Base-by-base conservation (phyloP, 2,797 vertebrate genomes). In the Chaunax sp. region DNA sequence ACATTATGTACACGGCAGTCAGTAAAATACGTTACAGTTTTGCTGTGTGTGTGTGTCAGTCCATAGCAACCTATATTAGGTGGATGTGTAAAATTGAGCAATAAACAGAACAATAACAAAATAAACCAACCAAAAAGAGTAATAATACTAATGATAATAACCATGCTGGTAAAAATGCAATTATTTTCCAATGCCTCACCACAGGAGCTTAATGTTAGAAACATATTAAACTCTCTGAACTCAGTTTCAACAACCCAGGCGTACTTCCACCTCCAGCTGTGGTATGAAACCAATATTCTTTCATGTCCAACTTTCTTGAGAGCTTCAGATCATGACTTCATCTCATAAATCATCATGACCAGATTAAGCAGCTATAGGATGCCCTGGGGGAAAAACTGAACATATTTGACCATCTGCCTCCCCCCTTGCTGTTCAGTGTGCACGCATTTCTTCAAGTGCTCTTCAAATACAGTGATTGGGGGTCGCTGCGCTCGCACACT, bases 381-480 rank as follows among this genome's bases (percentile, higher is more conserved):
- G 25, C 25, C 49, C 0, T 30, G 2, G 3, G 1, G 0, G 1
- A 2, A 26, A 35, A 6, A 30, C 5, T 28, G 6, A 15, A 18
- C n/a, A 26, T 28, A 10, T 45, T 30, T 40, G 40, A 64, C 20
- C 50, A n/a, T 6, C 30, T 1, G 2, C 25, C 26, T 41, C 52
- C 19, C 13, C 40, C 10, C 6, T 38, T 20, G 53, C 25, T 38
- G 14, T n/a, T 28, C n/a, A 46, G 15, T 46, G 16, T 43, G 15
- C 11, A 33, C 3, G 3, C 26, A n/a, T 40, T 3, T 64, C 16
- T 4, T 63, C 25, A 43, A 28, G 41, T 12, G 43, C 33, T 41
- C 37, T 61, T 50, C 26, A 69, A n/a, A 41, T 28, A n/a, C 16
- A 30, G 11, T 26, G 28, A 51, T 19, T 1, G 8, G 51, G 16